Conservation (phyloP, 2,888 invertebrate species). For the Drosophila sordidula region DNA sequence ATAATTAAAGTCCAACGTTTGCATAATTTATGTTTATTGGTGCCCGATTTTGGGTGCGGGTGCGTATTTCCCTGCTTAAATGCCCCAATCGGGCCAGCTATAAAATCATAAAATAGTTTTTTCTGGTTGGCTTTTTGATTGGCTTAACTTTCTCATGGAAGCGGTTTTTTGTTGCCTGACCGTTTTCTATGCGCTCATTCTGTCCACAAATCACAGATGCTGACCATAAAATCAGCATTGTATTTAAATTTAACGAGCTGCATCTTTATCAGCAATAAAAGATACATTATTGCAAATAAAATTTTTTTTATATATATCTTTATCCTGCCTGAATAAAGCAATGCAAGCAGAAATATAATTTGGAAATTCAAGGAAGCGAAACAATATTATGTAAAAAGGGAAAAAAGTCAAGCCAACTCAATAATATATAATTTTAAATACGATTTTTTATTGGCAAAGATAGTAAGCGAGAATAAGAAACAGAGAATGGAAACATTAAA, state of each 20-base stretch:
- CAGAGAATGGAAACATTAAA: background rate
- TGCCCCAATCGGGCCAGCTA: slow-evolving; percentile 32
- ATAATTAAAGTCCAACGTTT: slow-evolving; percentile 73
- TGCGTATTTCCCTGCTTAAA: slow-evolving; percentile 5
- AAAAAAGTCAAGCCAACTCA: background rate
- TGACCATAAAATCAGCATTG: slow-evolving; percentile 36
- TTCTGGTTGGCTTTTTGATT: slow-evolving; percentile 10
- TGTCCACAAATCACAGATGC: slow-evolving; percentile 10
- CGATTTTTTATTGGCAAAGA: no score
- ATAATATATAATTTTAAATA: no score
- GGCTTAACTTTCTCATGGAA: slow-evolving; percentile 19
- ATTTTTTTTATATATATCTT: background rate
- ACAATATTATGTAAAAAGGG: slow-evolving; percentile 1
- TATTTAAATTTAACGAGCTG: slow-evolving; percentile 57
- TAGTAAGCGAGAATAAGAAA: background rate
- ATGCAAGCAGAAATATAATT: slow-evolving; percentile 3
- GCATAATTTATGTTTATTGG: slow-evolving; percentile 74
- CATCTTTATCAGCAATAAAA: slow-evolving; percentile 63
- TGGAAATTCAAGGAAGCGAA: background rate
- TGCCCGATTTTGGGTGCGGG: slow-evolving; percentile 10
- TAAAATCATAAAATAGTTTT: slow-evolving; percentile 53
- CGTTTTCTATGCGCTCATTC: background rate
- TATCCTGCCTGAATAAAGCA: slow-evolving; percentile 1
- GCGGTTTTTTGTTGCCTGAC: slow-evolving; percentile 5
- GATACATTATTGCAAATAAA: slow-evolving; percentile 43